Conservation (phyloP, 2,888 invertebrate genomes). For the Leptura quadrifasciata region DNA sequence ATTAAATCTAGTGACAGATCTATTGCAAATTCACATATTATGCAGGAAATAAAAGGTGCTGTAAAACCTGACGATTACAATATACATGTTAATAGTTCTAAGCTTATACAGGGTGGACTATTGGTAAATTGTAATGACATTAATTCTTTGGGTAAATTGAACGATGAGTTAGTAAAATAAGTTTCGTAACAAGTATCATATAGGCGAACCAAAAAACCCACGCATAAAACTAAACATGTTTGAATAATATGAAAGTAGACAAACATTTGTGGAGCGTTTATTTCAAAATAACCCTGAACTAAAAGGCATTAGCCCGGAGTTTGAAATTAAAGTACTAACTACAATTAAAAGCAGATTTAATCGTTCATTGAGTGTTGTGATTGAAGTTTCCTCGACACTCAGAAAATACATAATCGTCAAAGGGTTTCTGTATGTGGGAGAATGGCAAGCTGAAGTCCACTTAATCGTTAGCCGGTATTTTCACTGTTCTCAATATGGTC, state of each 20-base stretch:
- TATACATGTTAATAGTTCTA: background rate
- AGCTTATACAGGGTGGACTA: background rate
- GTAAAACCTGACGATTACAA: background rate
- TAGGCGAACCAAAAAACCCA: background rate
- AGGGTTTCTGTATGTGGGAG: no score
- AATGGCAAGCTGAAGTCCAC: no score
- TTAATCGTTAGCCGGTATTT: no score
- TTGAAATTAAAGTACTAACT: no score
- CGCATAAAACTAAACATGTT: background rate
- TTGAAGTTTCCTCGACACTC: no score
- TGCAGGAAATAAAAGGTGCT: background rate
- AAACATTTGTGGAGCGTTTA: no score
- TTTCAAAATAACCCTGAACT: no score
- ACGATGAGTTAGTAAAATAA: background rate
- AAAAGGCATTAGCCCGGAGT: no score
- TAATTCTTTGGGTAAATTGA: background rate
- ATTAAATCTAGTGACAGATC: background rate
- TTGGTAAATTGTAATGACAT: background rate
- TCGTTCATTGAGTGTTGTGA: no score
- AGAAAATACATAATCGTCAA: no score
- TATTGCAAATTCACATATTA: background rate
- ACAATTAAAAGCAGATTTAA: no score
- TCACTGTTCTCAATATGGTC: no score
- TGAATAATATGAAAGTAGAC: background rate
- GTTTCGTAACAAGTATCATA: background rate